Base-by-base conservation (phyloP, 2,888 invertebrate species). In the Polia nebulosa region DNA sequence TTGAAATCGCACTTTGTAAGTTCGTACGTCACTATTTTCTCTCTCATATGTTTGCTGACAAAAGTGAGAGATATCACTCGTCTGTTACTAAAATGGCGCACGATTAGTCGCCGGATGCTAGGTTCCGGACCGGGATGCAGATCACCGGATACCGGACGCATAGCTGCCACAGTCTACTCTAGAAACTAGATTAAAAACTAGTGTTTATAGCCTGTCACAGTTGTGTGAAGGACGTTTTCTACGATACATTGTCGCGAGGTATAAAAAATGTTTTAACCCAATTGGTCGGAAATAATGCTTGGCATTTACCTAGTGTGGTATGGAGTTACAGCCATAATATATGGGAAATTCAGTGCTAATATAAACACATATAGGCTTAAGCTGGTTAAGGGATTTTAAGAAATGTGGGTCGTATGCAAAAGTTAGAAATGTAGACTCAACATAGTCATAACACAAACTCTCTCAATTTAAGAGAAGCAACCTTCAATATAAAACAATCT, bases 181-280 rank as follows among this genome's bases (percentile, higher is more conserved):
- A 84, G 85, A 84, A 85, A 86, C 85, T 70, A 60, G 78, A 70
- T 63, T 71, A 58, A 81, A 73, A 80, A 81, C 81, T 71, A 60
- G 72, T 57, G n/a, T 44, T 58, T 44, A 60, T 39, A 20, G 29
- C 29, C 32, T 56, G 60, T 57, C 49, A 51, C 49, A 83, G 64
- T 76, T 72, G 53, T 67, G 17, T 68, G 63, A 68, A 73, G 58
- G 69, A 75, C 67, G 58, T 81, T 78, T 80, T 77, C 76, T 72
- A 76, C 25, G 29, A 69, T 72, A 71, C 71, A 82, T 74, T 82
- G 77, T 83, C 20, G 67, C 49, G 27, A 22, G 49, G 36, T 67
- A 32, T 27, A 61, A 78, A 62, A 57, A 56, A 39, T 29, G 44
- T 45, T 44, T 59, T 39, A 59, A 59, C 66, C 65, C 53, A 75